Evolutionary conservation across 1,140 invertebrate genomes (phyloP).

Genomic region (Thaumatotibia leucotreta): DNA sequence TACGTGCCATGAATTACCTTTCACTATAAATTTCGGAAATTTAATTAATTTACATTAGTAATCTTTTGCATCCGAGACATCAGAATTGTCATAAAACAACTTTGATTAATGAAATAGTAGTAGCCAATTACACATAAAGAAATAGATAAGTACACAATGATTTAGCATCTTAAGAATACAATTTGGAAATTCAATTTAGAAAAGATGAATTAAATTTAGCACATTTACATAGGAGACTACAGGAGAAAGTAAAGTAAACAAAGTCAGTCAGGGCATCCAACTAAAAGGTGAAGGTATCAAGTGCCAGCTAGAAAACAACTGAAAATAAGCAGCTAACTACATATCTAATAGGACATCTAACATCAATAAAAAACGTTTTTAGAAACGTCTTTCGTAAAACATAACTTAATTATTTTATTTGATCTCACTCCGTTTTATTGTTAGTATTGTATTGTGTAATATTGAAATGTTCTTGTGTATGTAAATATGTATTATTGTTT

Average conservation of each 20-base stretch:
- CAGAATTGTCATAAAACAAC: background rate
- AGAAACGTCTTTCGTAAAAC: constrained; percentile 13
- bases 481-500: background rate
- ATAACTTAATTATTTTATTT: constrained; percentile 19
- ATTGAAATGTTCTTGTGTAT: background rate
- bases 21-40: background rate
- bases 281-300: constrained; percentile 63
- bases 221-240: constrained; percentile 50
- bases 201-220: constrained; percentile 16
- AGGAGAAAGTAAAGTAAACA: constrained; percentile 46
- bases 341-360: constrained; percentile 63
- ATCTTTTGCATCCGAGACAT: background rate
- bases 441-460: background rate
- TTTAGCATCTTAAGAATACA: no score
- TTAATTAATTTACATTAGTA: background rate
- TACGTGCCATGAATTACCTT: background rate
- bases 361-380: constrained; percentile 31
- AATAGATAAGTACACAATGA: no score
- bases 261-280: constrained; percentile 55
- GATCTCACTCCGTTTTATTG: constrained; percentile 19
- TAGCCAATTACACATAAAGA: background rate
- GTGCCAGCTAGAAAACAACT: constrained; percentile 69
- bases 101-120: background rate
- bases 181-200: background rate
- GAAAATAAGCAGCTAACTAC: constrained; percentile 63